A percentile compares a stretch with the other conserved stretches of the same genome.
Evolutionary conservation across 2,797 vertebrate genomes (phyloP).

Genomic region (Malacoraja senta): DNA sequence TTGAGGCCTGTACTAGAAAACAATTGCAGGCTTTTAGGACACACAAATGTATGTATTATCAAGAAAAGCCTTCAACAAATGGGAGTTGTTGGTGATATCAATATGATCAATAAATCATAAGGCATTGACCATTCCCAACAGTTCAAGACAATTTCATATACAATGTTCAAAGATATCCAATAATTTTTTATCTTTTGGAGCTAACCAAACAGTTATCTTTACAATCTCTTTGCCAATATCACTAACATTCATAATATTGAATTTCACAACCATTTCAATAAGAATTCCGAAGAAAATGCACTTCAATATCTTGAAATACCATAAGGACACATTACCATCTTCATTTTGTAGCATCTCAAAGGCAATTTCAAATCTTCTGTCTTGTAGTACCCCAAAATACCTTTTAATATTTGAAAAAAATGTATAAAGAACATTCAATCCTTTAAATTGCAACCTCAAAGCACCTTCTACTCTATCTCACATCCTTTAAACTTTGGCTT

Average conservation of each 20-base stretch:
- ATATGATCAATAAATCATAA: background rate
- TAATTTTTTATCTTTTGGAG: background rate
- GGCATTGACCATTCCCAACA: background rate
- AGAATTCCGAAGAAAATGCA: background rate
- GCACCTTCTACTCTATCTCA: background rate
- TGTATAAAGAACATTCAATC: too few species aligned
- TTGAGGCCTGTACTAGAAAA: background rate
- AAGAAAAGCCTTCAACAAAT: background rate
- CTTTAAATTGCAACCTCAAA: background rate
- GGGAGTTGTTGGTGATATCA: background rate
- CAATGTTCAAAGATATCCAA: background rate
- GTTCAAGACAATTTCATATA: background rate
- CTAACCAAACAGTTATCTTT: background rate
- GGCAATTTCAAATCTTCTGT: background rate
- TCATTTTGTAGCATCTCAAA: background rate
- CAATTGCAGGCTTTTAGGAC: background rate
- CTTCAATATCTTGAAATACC: background rate
- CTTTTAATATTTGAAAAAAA: too few species aligned
- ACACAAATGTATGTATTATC: background rate
- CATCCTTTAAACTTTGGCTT: background rate
- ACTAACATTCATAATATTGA: background rate
- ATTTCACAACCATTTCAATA: background rate
- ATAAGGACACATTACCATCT: background rate
- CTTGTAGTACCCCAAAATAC: background rate
- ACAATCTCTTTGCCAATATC: background rate